Evolutionary conservation across 2,888 invertebrate genomes (phyloP).

Genomic region (Drosophila quasianomalipes): DNA sequence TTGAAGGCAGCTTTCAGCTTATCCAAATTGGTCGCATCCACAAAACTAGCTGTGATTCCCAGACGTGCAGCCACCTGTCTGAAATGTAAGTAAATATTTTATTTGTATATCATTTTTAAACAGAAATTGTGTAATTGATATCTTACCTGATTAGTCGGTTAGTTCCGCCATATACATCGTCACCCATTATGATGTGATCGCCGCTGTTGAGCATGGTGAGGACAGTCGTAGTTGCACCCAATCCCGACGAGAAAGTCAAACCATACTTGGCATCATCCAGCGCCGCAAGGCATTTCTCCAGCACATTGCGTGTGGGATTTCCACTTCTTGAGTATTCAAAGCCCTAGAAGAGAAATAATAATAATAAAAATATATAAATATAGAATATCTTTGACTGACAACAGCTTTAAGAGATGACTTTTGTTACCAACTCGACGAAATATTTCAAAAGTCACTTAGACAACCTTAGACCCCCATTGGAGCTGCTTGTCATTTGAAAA

Average conservation of each 20-base stretch:
- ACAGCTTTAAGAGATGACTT: background rate
- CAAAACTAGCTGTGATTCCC: constrained; percentile 91
- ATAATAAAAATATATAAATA: background rate
- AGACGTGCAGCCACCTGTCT: constrained; percentile 88
- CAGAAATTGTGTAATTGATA: background rate
- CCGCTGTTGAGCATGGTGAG: constrained; percentile 91
- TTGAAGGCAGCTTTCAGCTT: constrained; percentile 90
- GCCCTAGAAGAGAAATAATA: constrained; percentile 87
- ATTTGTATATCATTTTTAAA: background rate
- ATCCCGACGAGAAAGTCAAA: constrained; percentile 94
- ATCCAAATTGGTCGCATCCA: constrained; percentile 90
- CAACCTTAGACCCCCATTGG: background rate
- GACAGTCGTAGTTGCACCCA: constrained; percentile 93
- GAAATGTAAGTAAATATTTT: constrained; percentile 80
- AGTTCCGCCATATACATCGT: constrained; percentile 98
- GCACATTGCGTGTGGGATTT: constrained; percentile 95
- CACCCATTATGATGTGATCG: constrained; percentile 95
- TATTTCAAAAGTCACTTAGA: background rate
- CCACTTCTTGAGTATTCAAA: constrained; percentile 97
- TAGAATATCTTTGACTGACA: background rate
- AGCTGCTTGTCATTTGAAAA: background rate
- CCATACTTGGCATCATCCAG: constrained; percentile 95
- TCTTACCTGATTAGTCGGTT: constrained; percentile 90
- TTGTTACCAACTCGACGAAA: background rate
- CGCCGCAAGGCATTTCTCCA: constrained; percentile 95